Percentiles rank a stretch among this genome's conserved stretches.
phyloP scores from a whole-genome alignment of 2,113 vertebrate genomes.

The Neogale vison region DNA sequence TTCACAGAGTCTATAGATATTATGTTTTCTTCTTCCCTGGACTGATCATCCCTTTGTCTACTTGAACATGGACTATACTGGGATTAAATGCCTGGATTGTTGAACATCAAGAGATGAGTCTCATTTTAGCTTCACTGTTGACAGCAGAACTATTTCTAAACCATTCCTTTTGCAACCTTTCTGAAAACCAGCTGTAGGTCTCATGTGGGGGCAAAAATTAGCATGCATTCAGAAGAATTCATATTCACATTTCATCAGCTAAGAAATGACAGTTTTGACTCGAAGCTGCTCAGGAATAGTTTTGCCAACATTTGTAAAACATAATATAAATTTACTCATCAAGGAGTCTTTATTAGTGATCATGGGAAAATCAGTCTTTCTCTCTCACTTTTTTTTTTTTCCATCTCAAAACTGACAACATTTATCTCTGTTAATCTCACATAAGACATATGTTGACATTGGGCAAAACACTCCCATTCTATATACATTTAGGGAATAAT shows the following conservation, averaged over 20 bases:
- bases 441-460: background rate
- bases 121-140: background rate
- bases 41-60: background rate
- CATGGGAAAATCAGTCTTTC: background rate
- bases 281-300: background rate
- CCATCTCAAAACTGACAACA: background rate
- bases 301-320: constrained; percentile 24
- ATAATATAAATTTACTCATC: background rate
- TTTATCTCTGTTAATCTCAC: background rate
- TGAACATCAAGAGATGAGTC: constrained; percentile 41
- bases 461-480: background rate
- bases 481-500: background rate
- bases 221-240: background rate
- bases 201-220: constrained; percentile 33
- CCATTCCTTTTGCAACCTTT: background rate
- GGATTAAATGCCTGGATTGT: background rate
- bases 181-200: background rate
- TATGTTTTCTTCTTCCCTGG: background rate
- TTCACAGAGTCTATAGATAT: constrained; percentile 1
- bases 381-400: background rate
- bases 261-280: constrained; percentile 3
- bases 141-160: background rate
- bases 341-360: background rate
- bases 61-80: background rate
- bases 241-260: background rate